Conservation (phyloP, 2,888 invertebrate genomes). For the Spialia ferax region DNA sequence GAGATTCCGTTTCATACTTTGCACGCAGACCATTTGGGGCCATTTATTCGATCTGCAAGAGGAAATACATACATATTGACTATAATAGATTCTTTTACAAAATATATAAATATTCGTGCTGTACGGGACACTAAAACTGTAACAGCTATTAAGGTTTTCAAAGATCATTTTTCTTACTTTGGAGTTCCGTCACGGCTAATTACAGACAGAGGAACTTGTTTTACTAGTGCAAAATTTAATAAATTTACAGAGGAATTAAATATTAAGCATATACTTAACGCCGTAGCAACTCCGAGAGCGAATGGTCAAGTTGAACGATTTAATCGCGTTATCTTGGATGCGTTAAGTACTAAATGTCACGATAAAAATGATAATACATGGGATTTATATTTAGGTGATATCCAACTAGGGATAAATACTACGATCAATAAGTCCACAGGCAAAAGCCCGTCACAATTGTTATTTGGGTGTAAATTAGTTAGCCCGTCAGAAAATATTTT, state of each 20-base stretch:
- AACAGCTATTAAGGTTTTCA: slow-evolving; percentile 41
- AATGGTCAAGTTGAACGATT: slow-evolving; percentile 34
- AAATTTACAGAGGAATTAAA: slow-evolving; percentile 29
- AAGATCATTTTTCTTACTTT: slow-evolving; percentile 45
- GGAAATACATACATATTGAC: slow-evolving; percentile 45
- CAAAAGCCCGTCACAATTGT: no score
- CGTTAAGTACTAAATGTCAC: slow-evolving; percentile 37
- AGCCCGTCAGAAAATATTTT: no score
- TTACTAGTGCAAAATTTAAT: slow-evolving; percentile 41
- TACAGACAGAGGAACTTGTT: slow-evolving; percentile 44
- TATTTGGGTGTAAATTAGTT: no score
- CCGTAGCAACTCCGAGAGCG: slow-evolving; percentile 47
- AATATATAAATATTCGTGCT: slow-evolving; percentile 43
- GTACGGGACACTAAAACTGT: slow-evolving; percentile 44
- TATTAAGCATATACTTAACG: slow-evolving; percentile 44
- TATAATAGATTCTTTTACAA: slow-evolving; percentile 45
- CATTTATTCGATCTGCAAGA: slow-evolving; percentile 32
- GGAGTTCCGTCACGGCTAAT: slow-evolving; percentile 45
- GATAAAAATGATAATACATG: slow-evolving; percentile 32
- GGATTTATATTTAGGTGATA: slow-evolving; percentile 17
- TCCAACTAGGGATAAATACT: no score
- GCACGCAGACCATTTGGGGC: neutral
- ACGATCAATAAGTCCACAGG: no score
- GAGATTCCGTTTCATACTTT: neutral
- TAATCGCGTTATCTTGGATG: slow-evolving; percentile 44